Evolutionary conservation across 1,140 invertebrate genomes (phyloP).

Genomic region (Schlechtendalia chinensis): DNA sequence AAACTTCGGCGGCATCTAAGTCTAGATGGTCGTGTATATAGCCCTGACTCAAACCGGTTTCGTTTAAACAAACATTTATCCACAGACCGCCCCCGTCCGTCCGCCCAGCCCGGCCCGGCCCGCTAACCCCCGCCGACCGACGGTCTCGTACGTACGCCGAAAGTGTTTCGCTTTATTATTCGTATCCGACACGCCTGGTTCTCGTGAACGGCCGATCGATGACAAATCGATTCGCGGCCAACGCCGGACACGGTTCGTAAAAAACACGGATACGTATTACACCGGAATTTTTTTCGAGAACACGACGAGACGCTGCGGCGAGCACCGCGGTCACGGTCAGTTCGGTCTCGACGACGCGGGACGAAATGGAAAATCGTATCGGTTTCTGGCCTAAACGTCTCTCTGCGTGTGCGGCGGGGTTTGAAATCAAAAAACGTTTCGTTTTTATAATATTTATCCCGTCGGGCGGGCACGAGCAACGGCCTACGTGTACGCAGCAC

Average conservation of each 20-base stretch:
- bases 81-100: neutral
- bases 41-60: constrained; percentile 41
- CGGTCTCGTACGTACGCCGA: too few relatives aligned
- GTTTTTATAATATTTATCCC: too few relatives aligned
- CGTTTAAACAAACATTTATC: constrained; percentile 44
- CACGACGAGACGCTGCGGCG: neutral
- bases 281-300: neutral
- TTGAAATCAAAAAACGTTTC: too few relatives aligned
- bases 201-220: constrained; percentile 6
- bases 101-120: too few relatives aligned
- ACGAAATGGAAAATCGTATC: too few relatives aligned
- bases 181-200: constrained; percentile 44
- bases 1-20: constrained; percentile 44
- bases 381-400: too few relatives aligned
- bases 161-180: constrained; percentile 48
- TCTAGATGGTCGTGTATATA: neutral
- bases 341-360: too few relatives aligned
- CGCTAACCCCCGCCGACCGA: too few relatives aligned
- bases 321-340: neutral
- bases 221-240: constrained; percentile 39
- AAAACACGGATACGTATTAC: neutral
- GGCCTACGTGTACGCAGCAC: too few relatives aligned
- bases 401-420: too few relatives aligned
- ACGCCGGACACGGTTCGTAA: constrained; percentile 32
- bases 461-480: too few relatives aligned